Conservation (phyloP, 92 coral and sea anemone genomes). For the Zoanthus gigantus region DNA sequence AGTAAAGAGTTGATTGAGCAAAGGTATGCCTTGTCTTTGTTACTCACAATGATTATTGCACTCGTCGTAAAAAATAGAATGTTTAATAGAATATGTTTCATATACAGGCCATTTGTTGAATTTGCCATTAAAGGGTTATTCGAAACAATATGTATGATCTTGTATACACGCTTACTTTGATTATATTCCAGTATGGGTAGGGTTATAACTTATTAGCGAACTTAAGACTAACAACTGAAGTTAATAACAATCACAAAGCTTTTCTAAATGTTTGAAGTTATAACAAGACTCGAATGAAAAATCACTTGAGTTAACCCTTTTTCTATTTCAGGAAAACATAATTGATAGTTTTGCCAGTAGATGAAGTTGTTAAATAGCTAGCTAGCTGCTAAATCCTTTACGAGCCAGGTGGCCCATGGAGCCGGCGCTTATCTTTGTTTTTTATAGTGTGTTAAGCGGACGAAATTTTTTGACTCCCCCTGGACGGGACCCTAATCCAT, state of each 20-base stretch:
- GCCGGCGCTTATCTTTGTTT: no score
- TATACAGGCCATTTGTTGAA: not conserved
- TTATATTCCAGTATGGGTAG: not conserved
- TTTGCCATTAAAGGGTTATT: no score
- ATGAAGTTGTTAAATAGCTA: no score
- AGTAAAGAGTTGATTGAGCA: not conserved
- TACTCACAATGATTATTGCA: not conserved
- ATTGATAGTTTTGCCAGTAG: no score
- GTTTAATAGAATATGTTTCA: not conserved
- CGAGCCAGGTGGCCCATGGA: no score
- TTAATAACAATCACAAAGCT: not conserved
- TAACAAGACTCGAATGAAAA: not conserved
- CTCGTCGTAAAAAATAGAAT: not conserved
- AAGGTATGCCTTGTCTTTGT: conserved; percentile 14
- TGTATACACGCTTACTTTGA: no score
- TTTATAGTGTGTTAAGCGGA: no score
- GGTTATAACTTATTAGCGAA: not conserved
- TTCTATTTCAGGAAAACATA: no score
- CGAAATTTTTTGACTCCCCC: no score
- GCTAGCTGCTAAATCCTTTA: no score
- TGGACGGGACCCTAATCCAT: no score
- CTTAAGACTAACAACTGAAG: not conserved
- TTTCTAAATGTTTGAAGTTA: not conserved
- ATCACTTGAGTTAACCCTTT: no score
- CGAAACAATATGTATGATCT: not conserved